Base-by-base conservation (phyloP, 2,113 vertebrate genomes). In the Chaetorhynchus papuensis region DNA sequence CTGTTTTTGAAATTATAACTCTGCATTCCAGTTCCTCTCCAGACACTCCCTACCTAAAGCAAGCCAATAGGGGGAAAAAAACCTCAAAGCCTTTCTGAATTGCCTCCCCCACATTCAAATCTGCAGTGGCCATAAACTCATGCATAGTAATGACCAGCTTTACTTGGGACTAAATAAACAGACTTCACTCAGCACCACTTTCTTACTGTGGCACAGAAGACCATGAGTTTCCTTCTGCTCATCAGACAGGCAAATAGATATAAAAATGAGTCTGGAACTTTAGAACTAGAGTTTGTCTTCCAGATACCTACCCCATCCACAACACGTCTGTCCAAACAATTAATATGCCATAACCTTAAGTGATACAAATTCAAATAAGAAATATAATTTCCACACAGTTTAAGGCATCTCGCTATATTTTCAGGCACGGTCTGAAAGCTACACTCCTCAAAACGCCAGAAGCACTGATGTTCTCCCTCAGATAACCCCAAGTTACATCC, bases 121-220 rank as follows among this genome's bases (percentile, higher is more conserved):
- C 65, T 39, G 49, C 61, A 85, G 81, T 53, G 79, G 66, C 83
- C 93, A 85, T 83, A 89, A 96, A 92, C 8, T 24, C 50, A 79
- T 37, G 18, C 69, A 52, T 8, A 94, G 64, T 45, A 78, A 91
- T 87, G 44, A 94, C 21, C 37, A 60, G 56, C 61, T 75, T 86
- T 30, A 69, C 93, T 65, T n/a, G 49, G 26, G 70, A 84, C 87
- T 96, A 91, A 97, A 92, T 42, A 89, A 94, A 89, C 69, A 78
- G 60, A 66, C 65, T 87, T 78, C 69, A 75, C 63, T 80, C 85
- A 95, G 82, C 21, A 22, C 9, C 1, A 10, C 61, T 57, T 79
- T 54, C 49, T 75, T 33, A 78, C 20, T 15, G 50, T 9, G n/a
- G 65, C 69, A 84, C 56, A 61, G 23, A 85, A 72, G n/a, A 89